phyloP scores from a whole-genome alignment of 1,140 invertebrate genomes.

The Chymomyza costata region DNA sequence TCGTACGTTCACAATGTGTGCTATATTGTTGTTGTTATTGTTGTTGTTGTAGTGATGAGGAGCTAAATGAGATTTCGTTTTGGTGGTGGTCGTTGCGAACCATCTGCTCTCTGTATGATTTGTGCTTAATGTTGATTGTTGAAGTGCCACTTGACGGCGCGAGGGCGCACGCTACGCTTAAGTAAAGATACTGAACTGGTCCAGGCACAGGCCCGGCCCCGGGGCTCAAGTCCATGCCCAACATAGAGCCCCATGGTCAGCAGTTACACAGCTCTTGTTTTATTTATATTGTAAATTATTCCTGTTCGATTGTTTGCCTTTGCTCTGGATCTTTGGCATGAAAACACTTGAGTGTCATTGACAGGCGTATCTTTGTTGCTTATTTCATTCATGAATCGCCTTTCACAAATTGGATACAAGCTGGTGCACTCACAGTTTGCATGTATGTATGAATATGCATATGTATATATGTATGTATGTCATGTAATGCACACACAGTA shows the following conservation, averaged over 20 bases:
- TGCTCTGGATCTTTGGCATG: conserved; percentile 69
- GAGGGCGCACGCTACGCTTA: conserved; percentile 67
- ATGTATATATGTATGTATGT: too few relatives aligned
- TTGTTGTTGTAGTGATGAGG: conserved; percentile 60
- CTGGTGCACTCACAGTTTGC: too few relatives aligned
- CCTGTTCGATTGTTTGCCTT: conserved; percentile 71
- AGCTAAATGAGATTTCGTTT: conserved; percentile 68
- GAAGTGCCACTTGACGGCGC: conserved; percentile 67
- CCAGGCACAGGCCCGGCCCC: neutral
- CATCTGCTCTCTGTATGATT: conserved; percentile 40
- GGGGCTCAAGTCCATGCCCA: neutral
- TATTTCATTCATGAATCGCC: conserved; percentile 65
- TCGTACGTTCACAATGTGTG: conserved; percentile 61
- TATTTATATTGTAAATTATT: conserved; percentile 73
- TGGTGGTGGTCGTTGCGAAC: conserved; percentile 53
- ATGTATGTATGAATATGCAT: too few relatives aligned
- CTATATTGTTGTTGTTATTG: too few relatives aligned
- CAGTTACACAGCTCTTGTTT: conserved; percentile 35
- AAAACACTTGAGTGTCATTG: conserved; percentile 68
- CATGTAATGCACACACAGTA: too few relatives aligned
- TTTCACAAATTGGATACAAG: too few relatives aligned
- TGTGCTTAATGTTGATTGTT: conserved; percentile 74
- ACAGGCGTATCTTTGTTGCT: conserved; percentile 13
- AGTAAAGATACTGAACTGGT: neutral
- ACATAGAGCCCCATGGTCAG: conserved; percentile 6